Evolutionary conservation across 2,888 invertebrate genomes (phyloP).

Genomic region (Drosophila birchii): DNA sequence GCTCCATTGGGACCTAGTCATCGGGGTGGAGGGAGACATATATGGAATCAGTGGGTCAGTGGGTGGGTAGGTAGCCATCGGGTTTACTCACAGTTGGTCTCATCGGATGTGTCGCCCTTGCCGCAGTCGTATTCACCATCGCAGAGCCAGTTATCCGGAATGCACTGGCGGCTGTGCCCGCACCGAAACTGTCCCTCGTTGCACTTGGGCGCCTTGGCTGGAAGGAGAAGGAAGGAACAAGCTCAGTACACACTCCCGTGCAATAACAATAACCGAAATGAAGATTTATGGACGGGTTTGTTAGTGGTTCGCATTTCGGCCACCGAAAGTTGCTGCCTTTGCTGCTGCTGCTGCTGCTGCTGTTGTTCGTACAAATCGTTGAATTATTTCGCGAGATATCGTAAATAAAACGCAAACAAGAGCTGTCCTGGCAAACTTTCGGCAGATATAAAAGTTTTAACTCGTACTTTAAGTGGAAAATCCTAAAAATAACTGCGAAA

Average conservation of each 20-base stretch:
- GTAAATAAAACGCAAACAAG: slow-evolving; percentile 39
- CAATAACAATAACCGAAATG: slow-evolving; percentile 73
- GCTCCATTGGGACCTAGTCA: slow-evolving; percentile 86
- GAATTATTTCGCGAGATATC: slow-evolving; percentile 64
- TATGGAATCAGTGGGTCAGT: slow-evolving; percentile 32
- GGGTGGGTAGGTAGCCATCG: slow-evolving; percentile 14
- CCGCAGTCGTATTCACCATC: slow-evolving; percentile 92
- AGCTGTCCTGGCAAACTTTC: slow-evolving; percentile 31
- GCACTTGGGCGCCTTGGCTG: slow-evolving; percentile 86
- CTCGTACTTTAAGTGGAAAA: slow-evolving; percentile 27
- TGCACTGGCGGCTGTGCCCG: slow-evolving; percentile 88
- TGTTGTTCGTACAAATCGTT: slow-evolving; percentile 60
- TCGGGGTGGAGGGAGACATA: slow-evolving; percentile 9
- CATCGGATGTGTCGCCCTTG: slow-evolving; percentile 92
- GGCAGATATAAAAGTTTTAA: slow-evolving; percentile 32
- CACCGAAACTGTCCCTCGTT: slow-evolving; percentile 91
- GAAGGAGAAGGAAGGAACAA: slow-evolving; percentile 42
- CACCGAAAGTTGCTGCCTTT: slow-evolving; percentile 23
- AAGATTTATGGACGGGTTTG: slow-evolving; percentile 75
- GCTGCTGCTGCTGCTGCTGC: slow-evolving; percentile 8
- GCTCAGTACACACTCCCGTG: slow-evolving; percentile 30
- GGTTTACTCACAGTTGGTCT: slow-evolving; percentile 88
- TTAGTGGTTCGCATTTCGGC: slow-evolving; percentile 52
- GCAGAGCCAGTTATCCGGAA: slow-evolving; percentile 91
- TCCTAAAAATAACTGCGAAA: slow-evolving; percentile 17